Evolutionary conservation across 2,113 vertebrate genomes (phyloP).

Genomic region (Bos taurus): ARS-UCD2.0 NC_037351.1:9920001-9920500

Average conservation of each 20-base stretch:
- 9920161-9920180: neutral
- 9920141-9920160: neutral
- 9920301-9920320: neutral
- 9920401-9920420: conserved; percentile 33
- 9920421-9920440: conserved; percentile 64
- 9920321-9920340: conserved; percentile 28
- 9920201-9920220: neutral
- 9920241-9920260: neutral
- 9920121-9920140: neutral
- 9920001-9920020: neutral
- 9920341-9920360: conserved; percentile 55
- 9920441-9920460: conserved; percentile 54
- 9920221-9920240: neutral
- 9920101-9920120: neutral
- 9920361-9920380: conserved; percentile 54
- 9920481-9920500: conserved; percentile 56
- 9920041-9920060: neutral
- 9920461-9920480: conserved; percentile 70
- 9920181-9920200: neutral
- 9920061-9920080: neutral
- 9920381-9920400: conserved; percentile 42
- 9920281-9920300: neutral
- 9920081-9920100: neutral
- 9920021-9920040: neutral
- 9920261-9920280: neutral